Percentiles rank a stretch among this genome's conserved stretches.
phyloP scores from a whole-genome alignment of 1,140 invertebrate genomes.

The Procambarus clarkii region DNA sequence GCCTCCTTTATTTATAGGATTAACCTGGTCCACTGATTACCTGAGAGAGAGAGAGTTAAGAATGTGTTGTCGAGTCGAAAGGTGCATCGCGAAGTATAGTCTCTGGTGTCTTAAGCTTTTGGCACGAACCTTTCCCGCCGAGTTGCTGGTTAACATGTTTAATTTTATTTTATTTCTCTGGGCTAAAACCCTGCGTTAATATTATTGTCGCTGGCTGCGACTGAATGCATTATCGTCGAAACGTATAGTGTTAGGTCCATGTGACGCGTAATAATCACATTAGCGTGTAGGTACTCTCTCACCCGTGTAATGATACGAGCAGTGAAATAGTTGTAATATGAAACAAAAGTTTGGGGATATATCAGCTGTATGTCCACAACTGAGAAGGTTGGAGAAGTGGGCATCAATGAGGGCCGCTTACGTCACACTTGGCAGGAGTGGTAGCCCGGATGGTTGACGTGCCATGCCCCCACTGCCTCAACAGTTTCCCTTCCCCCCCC shows the following conservation, averaged over 20 bases:
- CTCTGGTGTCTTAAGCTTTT: not conserved
- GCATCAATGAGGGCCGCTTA: constrained; percentile 29
- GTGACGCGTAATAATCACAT: too few species aligned
- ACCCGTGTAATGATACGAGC: not conserved
- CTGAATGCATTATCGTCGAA: not conserved
- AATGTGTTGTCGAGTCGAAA: not conserved
- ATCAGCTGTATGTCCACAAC: not conserved
- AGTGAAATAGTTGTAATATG: not conserved
- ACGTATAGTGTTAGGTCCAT: not conserved
- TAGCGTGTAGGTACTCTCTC: not conserved
- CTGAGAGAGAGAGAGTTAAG: not conserved
- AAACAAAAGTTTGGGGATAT: not conserved
- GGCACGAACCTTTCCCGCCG: not conserved
- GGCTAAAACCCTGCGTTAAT: not conserved
- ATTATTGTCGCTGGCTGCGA: too few species aligned
- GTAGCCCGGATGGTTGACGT: constrained; percentile 57
- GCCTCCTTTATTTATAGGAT: not conserved
- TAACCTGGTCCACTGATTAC: not conserved
- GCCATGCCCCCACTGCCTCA: constrained; percentile 23
- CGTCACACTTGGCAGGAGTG: constrained; percentile 53
- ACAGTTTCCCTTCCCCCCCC: not conserved
- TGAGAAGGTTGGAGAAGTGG: not conserved
- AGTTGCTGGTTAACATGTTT: not conserved
- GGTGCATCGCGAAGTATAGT: not conserved
- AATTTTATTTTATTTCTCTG: not conserved